These are phyloP conservation scores for Lutjanus campechanus DNA, from an alignment of 2,797 vertebrate genomes.

Conservation along the genomic window DNA sequence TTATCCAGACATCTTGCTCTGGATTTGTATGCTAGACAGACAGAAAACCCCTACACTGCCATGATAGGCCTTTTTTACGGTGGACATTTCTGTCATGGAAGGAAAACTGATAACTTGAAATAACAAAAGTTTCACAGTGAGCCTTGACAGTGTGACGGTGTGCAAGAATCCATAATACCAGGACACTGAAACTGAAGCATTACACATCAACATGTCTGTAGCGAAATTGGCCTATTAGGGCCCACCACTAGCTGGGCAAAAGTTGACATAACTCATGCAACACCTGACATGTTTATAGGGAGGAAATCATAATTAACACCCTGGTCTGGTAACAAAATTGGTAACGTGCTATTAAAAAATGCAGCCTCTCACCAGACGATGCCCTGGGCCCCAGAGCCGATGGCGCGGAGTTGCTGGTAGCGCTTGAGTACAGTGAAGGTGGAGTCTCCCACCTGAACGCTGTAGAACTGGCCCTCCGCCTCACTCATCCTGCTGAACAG, in stretches of 20 bases:
- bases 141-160: neutral
- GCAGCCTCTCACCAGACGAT: constrained; percentile 95
- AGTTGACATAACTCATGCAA: neutral
- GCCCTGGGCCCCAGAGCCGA: constrained; percentile 97
- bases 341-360: neutral
- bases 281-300: too few relatives aligned
- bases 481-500: constrained; percentile 91
- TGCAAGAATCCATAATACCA: too few relatives aligned
- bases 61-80: neutral
- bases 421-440: constrained; percentile 95
- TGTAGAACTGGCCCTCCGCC: constrained; percentile 95
- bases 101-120: too few relatives aligned
- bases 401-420: constrained; percentile 95
- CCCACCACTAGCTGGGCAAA: neutral
- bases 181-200: too few relatives aligned
- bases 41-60: neutral
- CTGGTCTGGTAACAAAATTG: neutral
- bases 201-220: neutral
- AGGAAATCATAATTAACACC: neutral
- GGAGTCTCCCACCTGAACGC: constrained; percentile 97
- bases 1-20: neutral
- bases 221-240: neutral
- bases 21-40: neutral
- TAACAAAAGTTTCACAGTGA: neutral
- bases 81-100: too few relatives aligned